A percentile compares a stretch with the other conserved stretches of the same genome.
phyloP scores from a whole-genome alignment of 2,888 invertebrate species.

The Crocallis elinguaria region DNA sequence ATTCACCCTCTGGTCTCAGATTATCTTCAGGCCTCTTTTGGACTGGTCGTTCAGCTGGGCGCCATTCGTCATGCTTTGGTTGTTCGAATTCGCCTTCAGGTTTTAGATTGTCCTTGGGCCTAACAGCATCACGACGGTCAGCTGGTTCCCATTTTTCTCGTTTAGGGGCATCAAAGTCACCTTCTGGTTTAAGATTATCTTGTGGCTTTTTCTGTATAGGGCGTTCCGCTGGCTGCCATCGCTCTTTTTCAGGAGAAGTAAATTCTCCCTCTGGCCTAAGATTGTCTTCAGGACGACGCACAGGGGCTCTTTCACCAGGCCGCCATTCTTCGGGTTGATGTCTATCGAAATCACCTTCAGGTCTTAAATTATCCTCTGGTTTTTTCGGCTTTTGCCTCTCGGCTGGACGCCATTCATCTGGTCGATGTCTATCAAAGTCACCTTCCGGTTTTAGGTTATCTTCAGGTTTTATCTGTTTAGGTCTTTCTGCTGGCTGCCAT shows the following conservation, averaged over 20 bases:
- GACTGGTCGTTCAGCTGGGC: slow-evolving; percentile 74
- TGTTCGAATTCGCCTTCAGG: slow-evolving; percentile 76
- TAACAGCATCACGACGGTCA: slow-evolving; percentile 67
- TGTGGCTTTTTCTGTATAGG: slow-evolving; percentile 80
- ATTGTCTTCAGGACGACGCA: slow-evolving; percentile 83
- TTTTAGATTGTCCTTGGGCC: slow-evolving; percentile 79
- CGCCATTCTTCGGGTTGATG: slow-evolving; percentile 63
- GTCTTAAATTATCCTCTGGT: slow-evolving; percentile 80
- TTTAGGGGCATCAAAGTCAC: slow-evolving; percentile 63
- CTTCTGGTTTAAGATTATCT: slow-evolving; percentile 80
- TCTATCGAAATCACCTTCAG: slow-evolving; percentile 81
- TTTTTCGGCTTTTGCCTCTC: slow-evolving; percentile 66
- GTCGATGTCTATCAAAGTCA: slow-evolving; percentile 74
- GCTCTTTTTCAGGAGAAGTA: slow-evolving; percentile 57
- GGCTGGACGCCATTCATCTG: slow-evolving; percentile 77
- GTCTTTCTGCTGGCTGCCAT: slow-evolving; percentile 85
- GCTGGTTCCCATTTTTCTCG: slow-evolving; percentile 62
- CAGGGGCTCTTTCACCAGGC: slow-evolving; percentile 75
- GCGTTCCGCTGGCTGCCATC: slow-evolving; percentile 66
- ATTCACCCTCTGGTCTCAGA: slow-evolving; percentile 84
- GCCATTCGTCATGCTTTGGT: slow-evolving; percentile 61
- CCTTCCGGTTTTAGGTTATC: slow-evolving; percentile 86
- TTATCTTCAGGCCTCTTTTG: slow-evolving; percentile 85
- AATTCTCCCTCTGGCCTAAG: slow-evolving; percentile 69
- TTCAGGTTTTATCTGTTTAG: slow-evolving; percentile 80